Percentiles rank a stretch among this genome's conserved stretches.
phyloP scores from a whole-genome alignment of 2,797 vertebrate species.

The Notoglanidium macrostoma region DNA sequence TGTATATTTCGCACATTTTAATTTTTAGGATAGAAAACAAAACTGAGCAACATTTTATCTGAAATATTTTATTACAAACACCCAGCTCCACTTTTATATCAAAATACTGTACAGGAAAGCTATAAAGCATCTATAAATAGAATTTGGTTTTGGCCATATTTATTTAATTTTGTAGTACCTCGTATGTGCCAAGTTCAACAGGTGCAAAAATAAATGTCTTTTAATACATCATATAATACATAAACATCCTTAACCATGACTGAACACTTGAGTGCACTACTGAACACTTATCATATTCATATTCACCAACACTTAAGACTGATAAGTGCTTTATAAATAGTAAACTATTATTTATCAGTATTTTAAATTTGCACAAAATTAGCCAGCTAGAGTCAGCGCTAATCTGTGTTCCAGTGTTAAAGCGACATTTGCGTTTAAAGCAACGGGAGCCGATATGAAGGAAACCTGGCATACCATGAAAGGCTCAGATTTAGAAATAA shows the following conservation, averaged over 20 bases:
- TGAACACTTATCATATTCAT: background rate
- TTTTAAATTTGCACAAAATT: background rate
- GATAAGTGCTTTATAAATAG: background rate
- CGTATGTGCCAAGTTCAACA: conserved; percentile 12
- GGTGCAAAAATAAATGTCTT: conserved; percentile 32
- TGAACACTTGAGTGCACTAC: background rate
- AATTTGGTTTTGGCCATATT: background rate
- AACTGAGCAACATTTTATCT: conserved; percentile 6
- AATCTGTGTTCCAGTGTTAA: background rate
- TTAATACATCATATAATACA: conserved; percentile 1
- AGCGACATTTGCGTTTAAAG: background rate
- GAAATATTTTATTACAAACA: conserved; percentile 49
- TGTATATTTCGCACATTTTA: too few species aligned
- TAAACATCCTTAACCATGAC: background rate
- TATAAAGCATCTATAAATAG: conserved; percentile 40
- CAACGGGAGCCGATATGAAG: background rate
- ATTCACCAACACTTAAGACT: background rate
- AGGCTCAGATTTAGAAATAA: background rate
- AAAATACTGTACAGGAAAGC: conserved; percentile 51
- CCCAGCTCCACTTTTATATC: conserved; percentile 29
- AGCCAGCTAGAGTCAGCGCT: background rate
- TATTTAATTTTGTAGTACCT: background rate
- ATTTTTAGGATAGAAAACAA: background rate
- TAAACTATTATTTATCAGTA: too few species aligned
- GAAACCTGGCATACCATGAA: background rate